Percentiles rank a stretch among this genome's conserved stretches.
Evolutionary conservation across 2,113 vertebrate genomes (phyloP).

Genomic region (Neoarius graeffei): DNA sequence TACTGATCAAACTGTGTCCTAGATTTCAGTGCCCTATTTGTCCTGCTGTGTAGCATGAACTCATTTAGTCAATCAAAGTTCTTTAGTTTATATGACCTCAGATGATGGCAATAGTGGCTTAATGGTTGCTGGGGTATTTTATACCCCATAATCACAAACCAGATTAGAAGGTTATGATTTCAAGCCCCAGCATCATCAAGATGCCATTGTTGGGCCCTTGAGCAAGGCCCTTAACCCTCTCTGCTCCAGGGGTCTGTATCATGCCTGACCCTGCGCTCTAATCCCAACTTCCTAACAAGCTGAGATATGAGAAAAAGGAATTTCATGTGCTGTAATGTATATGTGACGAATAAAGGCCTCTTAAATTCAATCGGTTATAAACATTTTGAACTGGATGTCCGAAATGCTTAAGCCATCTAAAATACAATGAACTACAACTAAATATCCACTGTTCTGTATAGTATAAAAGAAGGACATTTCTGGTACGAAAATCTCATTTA

Average conservation of each 20-base stretch:
- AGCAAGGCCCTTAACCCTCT: too few species aligned
- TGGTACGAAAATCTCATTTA: not conserved
- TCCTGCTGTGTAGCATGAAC: not conserved
- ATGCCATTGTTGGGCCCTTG: too few species aligned
- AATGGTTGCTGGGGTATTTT: too few species aligned
- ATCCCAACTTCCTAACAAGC: too few species aligned
- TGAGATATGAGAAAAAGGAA: too few species aligned
- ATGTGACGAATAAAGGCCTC: too few species aligned
- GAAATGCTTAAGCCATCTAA: not conserved
- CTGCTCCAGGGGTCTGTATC: too few species aligned
- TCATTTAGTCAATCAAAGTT: not conserved
- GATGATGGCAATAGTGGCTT: not conserved
- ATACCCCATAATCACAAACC: too few species aligned
- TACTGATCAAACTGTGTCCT: slow-evolving; percentile 30
- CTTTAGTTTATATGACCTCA: not conserved
- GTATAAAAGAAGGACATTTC: not conserved
- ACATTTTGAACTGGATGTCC: not conserved
- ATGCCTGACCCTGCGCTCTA: too few species aligned
- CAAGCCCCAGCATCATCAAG: too few species aligned
- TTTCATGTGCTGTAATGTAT: too few species aligned
- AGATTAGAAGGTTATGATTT: too few species aligned
- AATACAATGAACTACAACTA: not conserved
- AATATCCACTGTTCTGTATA: not conserved
- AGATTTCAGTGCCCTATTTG: slow-evolving; percentile 15
- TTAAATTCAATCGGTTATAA: not conserved